phyloP scores from a whole-genome alignment of 2,888 invertebrate species.

The Anoplius nigerrimus region DNA sequence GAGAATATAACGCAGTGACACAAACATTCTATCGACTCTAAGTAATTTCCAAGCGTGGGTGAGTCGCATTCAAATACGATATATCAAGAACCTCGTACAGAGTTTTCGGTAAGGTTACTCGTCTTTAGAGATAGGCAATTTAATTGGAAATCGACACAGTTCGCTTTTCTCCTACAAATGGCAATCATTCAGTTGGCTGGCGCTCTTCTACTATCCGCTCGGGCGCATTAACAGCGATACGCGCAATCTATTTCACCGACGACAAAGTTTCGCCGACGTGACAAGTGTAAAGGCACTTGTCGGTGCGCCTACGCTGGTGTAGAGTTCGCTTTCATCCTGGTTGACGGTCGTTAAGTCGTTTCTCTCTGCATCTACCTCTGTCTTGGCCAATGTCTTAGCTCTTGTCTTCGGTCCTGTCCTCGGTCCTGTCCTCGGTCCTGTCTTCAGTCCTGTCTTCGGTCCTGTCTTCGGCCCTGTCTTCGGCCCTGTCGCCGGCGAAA shows the following conservation, averaged over 20 bases:
- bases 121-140: constrained; percentile 52
- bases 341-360: constrained; percentile 31
- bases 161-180: constrained; percentile 54
- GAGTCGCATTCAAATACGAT: constrained; percentile 29
- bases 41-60: constrained; percentile 33
- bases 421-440: too few relatives aligned
- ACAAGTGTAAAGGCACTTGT: too few relatives aligned
- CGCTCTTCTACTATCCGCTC: neutral
- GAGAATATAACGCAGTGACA: neutral
- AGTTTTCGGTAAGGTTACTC: constrained; percentile 44
- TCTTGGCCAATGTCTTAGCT: neutral
- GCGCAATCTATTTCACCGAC: constrained; percentile 31
- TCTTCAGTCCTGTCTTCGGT: too few relatives aligned
- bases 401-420: neutral
- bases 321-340: constrained; percentile 17
- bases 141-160: constrained; percentile 53
- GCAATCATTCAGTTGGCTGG: constrained; percentile 37
- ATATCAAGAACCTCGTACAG: constrained; percentile 25
- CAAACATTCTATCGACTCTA: too few relatives aligned
- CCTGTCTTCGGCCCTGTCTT: too few relatives aligned
- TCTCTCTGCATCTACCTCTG: neutral
- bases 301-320: neutral
- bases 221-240: neutral
- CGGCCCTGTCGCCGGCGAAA: constrained; percentile 10
- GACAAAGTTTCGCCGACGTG: too few relatives aligned